Evolutionary conservation across 64 coral and sea anemone species (phyloP).

Genomic region (Dendrophyllia cribrosa): DNA sequence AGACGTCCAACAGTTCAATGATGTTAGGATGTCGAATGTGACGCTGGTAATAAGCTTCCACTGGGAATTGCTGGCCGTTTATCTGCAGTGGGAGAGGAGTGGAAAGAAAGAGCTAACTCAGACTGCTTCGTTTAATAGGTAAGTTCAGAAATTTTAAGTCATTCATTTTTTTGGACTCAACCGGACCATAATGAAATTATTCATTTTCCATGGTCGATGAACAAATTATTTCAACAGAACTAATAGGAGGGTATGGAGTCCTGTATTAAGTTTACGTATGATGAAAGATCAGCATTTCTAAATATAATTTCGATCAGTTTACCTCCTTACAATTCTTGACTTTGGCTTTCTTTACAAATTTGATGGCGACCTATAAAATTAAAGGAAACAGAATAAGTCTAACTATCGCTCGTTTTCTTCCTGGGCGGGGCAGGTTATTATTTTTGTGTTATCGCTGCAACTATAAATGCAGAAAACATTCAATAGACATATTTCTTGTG

Average conservation of each 20-base stretch:
- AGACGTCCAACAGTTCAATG: slow-evolving; percentile 45
- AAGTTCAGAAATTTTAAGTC: not conserved
- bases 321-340: slow-evolving; percentile 20
- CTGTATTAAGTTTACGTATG: no score
- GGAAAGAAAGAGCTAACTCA: not conserved
- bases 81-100: slow-evolving; percentile 1
- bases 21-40: slow-evolving; percentile 48
- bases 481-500: no score
- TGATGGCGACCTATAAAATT: slow-evolving; percentile 32
- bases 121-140: not conserved
- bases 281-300: no score
- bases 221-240: no score
- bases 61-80: slow-evolving; percentile 35
- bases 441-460: not conserved
- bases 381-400: not conserved
- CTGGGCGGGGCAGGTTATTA: not conserved
- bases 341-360: slow-evolving; percentile 24
- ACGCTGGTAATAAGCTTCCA: slow-evolving; percentile 32
- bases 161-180: not conserved
- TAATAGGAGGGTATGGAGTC: no score
- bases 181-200: no score
- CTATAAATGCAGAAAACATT: no score
- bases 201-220: no score
- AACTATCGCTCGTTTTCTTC: not conserved
- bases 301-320: not conserved